Base-by-base conservation (phyloP, 1,140 invertebrate species). In the Drosophila ambigua region DNA sequence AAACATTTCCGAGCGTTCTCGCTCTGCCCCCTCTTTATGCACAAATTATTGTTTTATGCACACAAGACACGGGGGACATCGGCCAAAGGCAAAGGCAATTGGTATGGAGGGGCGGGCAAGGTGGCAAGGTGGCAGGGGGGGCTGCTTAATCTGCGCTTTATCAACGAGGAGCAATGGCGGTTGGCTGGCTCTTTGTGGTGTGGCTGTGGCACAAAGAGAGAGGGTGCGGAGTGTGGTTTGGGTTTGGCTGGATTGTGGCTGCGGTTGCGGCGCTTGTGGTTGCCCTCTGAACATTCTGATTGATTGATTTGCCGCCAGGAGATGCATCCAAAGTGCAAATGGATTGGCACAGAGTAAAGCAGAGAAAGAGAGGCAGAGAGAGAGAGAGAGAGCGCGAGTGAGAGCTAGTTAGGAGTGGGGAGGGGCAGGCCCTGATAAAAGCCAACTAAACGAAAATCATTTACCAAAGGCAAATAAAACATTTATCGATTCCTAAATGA, bases 401-500 rank as follows among this genome's bases (percentile, higher is more conserved):
- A 43, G n/a, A n/a, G n/a, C n/a, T 24, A 58, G 16, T 28, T 48
- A 41, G 23, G 23, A 2, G 23, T 2, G 16, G 16, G 2, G 20
- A 3, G 16, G 4, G 0, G 31, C 9, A 35, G 23, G 52, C 66
- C 48, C n/a, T 43, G 66, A 31, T 51, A 69, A 45, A 16, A 16
- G 51, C 24, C 44, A 49, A 45, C 62, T 72, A 67, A 72, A 66
- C 68, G 75, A 78, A 72, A 72, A 72, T 59, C 77, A 68, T 83
- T 84, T 84, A 84, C 77, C 72, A 28, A 66, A 65, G 71, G 72
- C 73, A 87, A 87, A 82, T 78, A 87, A 78, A 78, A 75, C 74
- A 87, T 85, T 87, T 85, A 85, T 85, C 82, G 82, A 85, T 85
- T 85, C 72, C 62, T 68, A 68, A 78, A 75, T 78, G 78, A 81